Evolutionary conservation across 2,113 vertebrate genomes (phyloP), one percentile per base, ranked within the genome.

Genomic region (Picathartes gymnocephalus): DNA sequence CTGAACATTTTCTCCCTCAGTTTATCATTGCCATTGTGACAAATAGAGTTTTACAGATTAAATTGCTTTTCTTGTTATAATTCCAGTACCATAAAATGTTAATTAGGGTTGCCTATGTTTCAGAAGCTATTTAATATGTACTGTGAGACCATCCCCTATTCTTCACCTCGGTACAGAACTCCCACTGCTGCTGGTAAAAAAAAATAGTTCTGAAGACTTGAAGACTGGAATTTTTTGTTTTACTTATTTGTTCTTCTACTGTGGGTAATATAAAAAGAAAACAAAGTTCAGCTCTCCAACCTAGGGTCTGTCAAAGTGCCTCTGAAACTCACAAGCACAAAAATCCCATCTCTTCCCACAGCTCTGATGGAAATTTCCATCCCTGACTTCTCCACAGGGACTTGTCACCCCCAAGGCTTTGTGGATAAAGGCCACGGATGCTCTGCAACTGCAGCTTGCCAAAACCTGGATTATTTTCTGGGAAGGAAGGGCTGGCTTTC

Each of bases 1-100:
- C 22, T 47, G 37, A 61, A 20, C 5, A 1, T 53, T 28, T 76
- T 54, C 74, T 77, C 57, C n/a, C 42, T 61, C 85, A 51, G 45
- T 87, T 95, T 84, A 25, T 91, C 78, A 64, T 54, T 85, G 58
- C 60, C 94, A 45, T 85, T 69, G 57, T 70, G 80, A 51, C 85
- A 95, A 95, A 95, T 35, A 15, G 56, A 82, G 85, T 85, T 96
- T 88, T 79, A 69, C 92, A 88, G 88, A 92, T 76, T 61, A 87
- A 92, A 92, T 93, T 82, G 90, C 61, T 82, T 93, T 92, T 65
- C 93, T 87, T 82, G 66, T 85, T 86, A 19, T 73, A 90, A 88
- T 88, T 85, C 66, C 81, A 73, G 85, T 15, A 16, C 86, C 88
- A 73, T 64, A 69, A 76, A 88, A 90, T 88, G 90, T 94, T 96